Base-by-base conservation (phyloP, 2,888 invertebrate genomes). In the Resseliella maxima region DNA sequence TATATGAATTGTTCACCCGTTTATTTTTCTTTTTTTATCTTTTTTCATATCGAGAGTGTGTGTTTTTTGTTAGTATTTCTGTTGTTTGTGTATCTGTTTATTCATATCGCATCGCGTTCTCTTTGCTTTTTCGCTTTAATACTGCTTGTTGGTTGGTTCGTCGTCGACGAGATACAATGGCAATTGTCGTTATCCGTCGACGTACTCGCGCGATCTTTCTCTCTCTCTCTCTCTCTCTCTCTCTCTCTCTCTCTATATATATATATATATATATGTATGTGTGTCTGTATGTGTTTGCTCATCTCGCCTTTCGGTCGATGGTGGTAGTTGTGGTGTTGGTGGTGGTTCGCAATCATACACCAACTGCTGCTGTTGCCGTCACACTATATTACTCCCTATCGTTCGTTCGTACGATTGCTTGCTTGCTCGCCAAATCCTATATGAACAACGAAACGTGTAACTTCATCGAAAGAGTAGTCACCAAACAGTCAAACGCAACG, bases 61-160 rank as follows among this genome's bases (percentile, higher is more conserved):
- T 41, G 41, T 41, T 5, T 41, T 8, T 41, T 41, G 41, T 12
- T 41, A 12, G 12, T 12, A 12, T 8, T 41, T 8, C 12, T 41
- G 41, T 41, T 41, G 41, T 41, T 41, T 12, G 41, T 50, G 2
- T 10, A 2, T 50, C 15, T 8, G 10, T 59, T n/a, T 59, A 10
- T 59, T 59, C 24, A 35, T 64, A 27, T 64, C 27, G 64, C 31
- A 2, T 12, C 46, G 15, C 83, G 83, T 24, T 38, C 24, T 24
- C 36, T 36, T 38, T 38, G 83, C 83, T 83, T 83, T 72, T 83
- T 83, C 83, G 83, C 31, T 83, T 27, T 83, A 38, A 83, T 38
- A 83, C 83, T 83, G 38, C 12, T 38, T 83, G 83, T 83, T 83
- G 83, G 83, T 83, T 83, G 83, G 83, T n/a, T 38, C 21, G 64